These are phyloP conservation scores for Mormyrops boulengeri DNA, from an alignment of 2,797 vertebrate genomes.

Conservation along the genomic window DNA sequence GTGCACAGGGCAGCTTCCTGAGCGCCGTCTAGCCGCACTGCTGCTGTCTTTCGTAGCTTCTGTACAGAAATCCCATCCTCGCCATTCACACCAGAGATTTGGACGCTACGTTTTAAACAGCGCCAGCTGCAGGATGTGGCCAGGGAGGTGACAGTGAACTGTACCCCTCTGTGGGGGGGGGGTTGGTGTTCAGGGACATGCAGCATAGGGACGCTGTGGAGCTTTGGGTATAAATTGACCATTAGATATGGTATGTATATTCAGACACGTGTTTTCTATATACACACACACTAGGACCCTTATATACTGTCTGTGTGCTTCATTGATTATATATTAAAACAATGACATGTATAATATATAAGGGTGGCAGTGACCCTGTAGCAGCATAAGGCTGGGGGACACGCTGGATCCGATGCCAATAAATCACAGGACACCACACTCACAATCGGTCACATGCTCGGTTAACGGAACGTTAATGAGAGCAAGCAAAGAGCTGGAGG, in stretches of 20 bases:
- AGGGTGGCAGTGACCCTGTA: background rate
- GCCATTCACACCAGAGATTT: background rate
- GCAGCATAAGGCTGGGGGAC: background rate
- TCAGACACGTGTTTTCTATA: background rate
- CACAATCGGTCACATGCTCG: background rate
- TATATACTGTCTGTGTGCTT: background rate
- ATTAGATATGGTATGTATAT: background rate
- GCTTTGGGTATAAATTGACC: background rate
- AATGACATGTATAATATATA: background rate
- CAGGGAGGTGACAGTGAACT: background rate
- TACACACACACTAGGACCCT: background rate
- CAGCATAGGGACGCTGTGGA: background rate
- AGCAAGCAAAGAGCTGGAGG: background rate
- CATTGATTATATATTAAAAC: background rate
- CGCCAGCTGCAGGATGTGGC: background rate
- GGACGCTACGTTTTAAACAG: background rate
- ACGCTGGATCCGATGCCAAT: background rate
- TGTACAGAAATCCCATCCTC: background rate
- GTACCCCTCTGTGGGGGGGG: background rate
- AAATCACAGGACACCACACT: background rate
- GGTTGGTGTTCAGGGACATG: background rate
- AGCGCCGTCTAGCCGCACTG: background rate
- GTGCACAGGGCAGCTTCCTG: background rate
- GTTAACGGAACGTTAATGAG: background rate
- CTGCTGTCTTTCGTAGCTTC: background rate